Conservation (phyloP, 2,113 vertebrate species). For the Actinemys pallida region DNA sequence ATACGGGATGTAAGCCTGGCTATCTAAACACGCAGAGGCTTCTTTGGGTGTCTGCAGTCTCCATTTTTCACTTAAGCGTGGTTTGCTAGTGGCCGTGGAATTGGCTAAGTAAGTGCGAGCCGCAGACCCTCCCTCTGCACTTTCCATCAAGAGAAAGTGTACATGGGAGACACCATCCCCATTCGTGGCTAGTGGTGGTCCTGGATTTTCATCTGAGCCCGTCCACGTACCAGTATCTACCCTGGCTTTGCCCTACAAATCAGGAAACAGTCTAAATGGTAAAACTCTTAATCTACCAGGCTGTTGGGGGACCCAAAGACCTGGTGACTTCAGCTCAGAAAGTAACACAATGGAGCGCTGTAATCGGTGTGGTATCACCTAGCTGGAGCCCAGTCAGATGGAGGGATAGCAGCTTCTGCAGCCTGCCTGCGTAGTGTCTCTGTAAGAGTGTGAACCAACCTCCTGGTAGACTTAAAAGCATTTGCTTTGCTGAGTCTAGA, state of each 20-base stretch:
- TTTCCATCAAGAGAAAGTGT: neutral
- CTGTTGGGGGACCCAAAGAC: constrained; percentile 9
- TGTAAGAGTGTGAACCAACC: neutral
- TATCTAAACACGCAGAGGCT: neutral
- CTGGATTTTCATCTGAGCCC: accelerated
- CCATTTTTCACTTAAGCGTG: neutral
- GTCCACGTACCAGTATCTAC: neutral
- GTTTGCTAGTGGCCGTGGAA: neutral
- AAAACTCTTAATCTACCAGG: constrained; percentile 31
- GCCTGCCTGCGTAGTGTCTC: neutral
- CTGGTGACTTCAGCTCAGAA: constrained; percentile 39
- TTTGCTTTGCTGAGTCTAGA: neutral
- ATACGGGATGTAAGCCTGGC: neutral
- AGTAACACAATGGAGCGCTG: neutral
- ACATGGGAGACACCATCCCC: neutral
- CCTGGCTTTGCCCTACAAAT: no score
- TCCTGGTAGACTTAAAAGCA: neutral
- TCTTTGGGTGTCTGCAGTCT: neutral
- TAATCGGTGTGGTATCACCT: neutral
- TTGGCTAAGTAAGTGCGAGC: neutral
- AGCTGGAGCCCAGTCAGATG: neutral
- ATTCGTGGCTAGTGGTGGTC: neutral
- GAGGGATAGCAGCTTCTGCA: neutral
- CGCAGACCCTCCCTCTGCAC: neutral
- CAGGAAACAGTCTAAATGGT: accelerated